A percentile compares a stretch with the other conserved stretches of the same genome.
Conservation (phyloP, 2,113 vertebrate genomes). For the Syngnathus typhle region DNA sequence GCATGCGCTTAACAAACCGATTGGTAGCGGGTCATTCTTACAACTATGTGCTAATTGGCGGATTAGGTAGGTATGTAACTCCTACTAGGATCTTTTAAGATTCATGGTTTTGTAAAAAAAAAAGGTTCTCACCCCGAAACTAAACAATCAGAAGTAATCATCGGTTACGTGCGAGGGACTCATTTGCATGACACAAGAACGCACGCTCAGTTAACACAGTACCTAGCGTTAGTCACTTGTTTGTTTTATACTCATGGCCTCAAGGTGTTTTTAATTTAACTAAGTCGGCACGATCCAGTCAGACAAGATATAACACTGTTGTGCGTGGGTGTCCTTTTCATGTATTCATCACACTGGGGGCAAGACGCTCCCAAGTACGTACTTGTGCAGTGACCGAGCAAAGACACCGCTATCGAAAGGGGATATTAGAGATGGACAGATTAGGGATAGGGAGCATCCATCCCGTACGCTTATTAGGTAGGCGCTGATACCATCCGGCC, state of each 20-base stretch:
- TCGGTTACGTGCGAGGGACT: no score
- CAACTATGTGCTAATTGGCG: no score
- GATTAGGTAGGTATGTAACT: no score
- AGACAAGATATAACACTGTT: slow-evolving; percentile 13
- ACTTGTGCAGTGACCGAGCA: slow-evolving; percentile 48
- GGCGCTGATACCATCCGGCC: slow-evolving; percentile 45
- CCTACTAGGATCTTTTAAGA: no score
- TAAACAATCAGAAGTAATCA: no score
- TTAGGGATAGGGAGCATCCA: slow-evolving; percentile 67
- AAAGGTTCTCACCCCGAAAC: no score
- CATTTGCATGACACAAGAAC: no score
- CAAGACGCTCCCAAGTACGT: slow-evolving; percentile 28
- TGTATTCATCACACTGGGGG: slow-evolving; percentile 25
- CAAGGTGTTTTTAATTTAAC: no score
- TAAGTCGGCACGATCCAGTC: slow-evolving; percentile 15
- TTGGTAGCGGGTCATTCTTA: neutral
- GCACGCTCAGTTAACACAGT: no score
- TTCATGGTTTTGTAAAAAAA: no score
- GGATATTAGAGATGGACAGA: slow-evolving; percentile 68
- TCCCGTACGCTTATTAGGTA: slow-evolving; percentile 63
- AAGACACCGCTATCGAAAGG: slow-evolving; percentile 54
- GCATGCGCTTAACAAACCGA: neutral
- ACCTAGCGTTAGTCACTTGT: no score
- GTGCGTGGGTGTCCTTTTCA: slow-evolving; percentile 24
- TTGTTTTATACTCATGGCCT: neutral